Percentiles rank a stretch among this genome's conserved stretches.
phyloP scores from a whole-genome alignment of 2,797 vertebrate species.

The Falco peregrinus region DNA sequence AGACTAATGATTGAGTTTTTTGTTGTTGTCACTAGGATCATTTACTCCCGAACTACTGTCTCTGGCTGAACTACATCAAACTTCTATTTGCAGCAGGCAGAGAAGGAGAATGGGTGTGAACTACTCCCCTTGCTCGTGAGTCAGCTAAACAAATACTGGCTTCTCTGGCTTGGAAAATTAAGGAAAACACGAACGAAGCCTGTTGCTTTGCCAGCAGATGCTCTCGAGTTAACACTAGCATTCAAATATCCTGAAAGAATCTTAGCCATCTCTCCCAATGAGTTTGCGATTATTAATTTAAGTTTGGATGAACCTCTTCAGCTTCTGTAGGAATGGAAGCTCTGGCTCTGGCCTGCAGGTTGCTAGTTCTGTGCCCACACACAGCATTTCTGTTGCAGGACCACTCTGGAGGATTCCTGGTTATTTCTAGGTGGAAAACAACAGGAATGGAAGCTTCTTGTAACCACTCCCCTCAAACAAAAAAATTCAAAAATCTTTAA shows the following conservation, averaged over 20 bases:
- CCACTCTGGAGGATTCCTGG: not conserved
- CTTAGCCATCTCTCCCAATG: not conserved
- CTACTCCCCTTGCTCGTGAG: not conserved
- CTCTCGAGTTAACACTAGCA: not conserved
- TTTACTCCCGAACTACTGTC: conserved; percentile 4
- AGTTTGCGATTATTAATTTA: not conserved
- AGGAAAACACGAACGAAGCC: not conserved
- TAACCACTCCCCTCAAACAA: not conserved
- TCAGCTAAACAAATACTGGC: conserved; percentile 12
- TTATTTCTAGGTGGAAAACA: not conserved
- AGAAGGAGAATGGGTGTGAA: not conserved
- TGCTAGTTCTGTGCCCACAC: not conserved
- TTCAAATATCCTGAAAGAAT: not conserved
- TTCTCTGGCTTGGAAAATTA: not conserved
- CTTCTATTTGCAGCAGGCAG: not conserved
- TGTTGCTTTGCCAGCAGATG: not conserved
- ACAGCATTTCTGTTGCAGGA: not conserved
- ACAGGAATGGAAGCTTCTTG: not conserved
- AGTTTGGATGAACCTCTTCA: not conserved
- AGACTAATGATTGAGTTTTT: conserved; percentile 22
- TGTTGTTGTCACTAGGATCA: not conserved
- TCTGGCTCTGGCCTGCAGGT: not conserved
- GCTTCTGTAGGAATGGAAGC: not conserved
- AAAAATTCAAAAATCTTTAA: not conserved
- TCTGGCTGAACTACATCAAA: not conserved